Base-by-base conservation (phyloP, 2,888 invertebrate species). In the Panzeria rudis region DNA sequence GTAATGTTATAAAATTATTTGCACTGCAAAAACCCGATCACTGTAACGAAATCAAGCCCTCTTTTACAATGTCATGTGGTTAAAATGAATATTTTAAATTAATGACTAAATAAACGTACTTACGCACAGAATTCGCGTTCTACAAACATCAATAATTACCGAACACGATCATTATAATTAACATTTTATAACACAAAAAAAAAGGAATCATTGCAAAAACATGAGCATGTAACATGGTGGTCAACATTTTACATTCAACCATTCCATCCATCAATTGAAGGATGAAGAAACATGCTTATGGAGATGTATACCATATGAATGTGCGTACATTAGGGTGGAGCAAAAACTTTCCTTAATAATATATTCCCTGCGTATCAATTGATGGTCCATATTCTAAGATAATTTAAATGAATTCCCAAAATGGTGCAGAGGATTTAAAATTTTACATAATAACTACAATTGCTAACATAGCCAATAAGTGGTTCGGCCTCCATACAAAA, bases 161-260 rank as follows among this genome's bases (percentile, higher is more conserved):
- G 56, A 79, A 83, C 78, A 71, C 75, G 79, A 86, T 82, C 78
- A 69, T 71, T 59, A 79, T 82, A 86, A 86, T 86, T 75, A 86
- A 86, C 82, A 79, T 85, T 84, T 66, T 76, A 68, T 69, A 73
- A 71, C 47, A 13, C 25, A 66, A 62, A 69, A 64, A 54, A 71
- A 69, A 64, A 71, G 47, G 61, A 9, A 76, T 62, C 17, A 32
- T 11, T 56, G n/a, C 29, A 69, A 69, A 44, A 64, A 68, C 56
- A 71, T 56, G 62, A 61, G 38, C 76, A 66, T 78, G 68, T 66
- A 72, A 78, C 72, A 35, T 72, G 77, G 77, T 72, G 72, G 72
- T 66, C 83, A 73, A 72, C 71, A 71, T 76, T 20, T 59, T 44
- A 54, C 41, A 56, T 47, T 2, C 62, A 62, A 11, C n/a, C 32